Percentiles rank a stretch among this genome's conserved stretches.
Evolutionary conservation across 1,140 invertebrate genomes (phyloP).

Genomic region (Drosophila subpulchrella): DNA sequence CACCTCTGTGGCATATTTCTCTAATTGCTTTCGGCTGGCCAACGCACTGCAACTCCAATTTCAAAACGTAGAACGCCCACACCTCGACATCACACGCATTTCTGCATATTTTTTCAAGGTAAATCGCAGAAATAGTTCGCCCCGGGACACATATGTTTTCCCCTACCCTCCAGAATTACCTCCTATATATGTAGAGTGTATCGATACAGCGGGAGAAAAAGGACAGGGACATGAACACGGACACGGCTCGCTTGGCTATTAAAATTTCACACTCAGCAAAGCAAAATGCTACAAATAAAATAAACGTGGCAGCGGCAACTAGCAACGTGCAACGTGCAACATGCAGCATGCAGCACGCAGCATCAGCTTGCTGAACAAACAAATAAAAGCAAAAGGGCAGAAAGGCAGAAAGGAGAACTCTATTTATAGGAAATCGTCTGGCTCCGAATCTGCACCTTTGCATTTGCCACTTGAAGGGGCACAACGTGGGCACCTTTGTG

Average conservation of each 20-base stretch:
- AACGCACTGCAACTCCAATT: slow-evolving; percentile 39
- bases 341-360: slow-evolving; percentile 35
- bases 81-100: slow-evolving; percentile 30
- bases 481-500: slow-evolving; percentile 68
- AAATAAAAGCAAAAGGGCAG: slow-evolving; percentile 75
- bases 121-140: slow-evolving; percentile 74
- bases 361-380: slow-evolving; percentile 67
- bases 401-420: slow-evolving; percentile 34
- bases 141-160: slow-evolving; percentile 55
- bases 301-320: slow-evolving; percentile 63
- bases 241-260: slow-evolving; percentile 80
- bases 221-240: slow-evolving; percentile 48
- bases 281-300: slow-evolving; percentile 82
- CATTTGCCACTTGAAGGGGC: slow-evolving; percentile 67
- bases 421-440: slow-evolving; percentile 62
- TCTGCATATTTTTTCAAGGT: slow-evolving; percentile 73
- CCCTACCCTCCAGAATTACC: slow-evolving; percentile 35
- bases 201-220: background rate
- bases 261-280: slow-evolving; percentile 82
- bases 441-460: slow-evolving; percentile 62
- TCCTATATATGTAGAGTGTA: slow-evolving; percentile 1
- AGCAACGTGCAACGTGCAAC: slow-evolving; percentile 32
- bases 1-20: slow-evolving; percentile 35
- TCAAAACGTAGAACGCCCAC: slow-evolving; percentile 42
- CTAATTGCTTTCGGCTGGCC: slow-evolving; percentile 36